Conservation (phyloP, 2,113 vertebrate genomes). For the Ursus arctos region DNA sequence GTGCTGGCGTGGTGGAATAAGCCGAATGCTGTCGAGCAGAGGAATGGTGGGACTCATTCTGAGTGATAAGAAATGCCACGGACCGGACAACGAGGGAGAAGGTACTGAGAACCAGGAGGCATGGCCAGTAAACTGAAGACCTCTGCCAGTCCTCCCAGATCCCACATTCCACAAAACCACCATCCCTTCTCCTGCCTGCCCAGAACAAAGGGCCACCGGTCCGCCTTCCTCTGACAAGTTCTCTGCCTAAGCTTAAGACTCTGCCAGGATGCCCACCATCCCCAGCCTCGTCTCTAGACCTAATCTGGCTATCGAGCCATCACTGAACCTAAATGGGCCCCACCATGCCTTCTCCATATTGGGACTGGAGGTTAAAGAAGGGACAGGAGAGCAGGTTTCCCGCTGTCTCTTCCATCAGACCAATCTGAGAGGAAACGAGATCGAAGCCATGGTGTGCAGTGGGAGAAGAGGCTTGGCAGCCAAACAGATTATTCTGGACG, state of each 20-base stretch:
- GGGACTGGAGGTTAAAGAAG: background rate
- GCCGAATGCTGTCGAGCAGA: background rate
- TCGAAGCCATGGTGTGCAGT: background rate
- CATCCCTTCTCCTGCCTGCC: background rate
- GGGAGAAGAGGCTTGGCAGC: no score
- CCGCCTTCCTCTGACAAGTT: background rate
- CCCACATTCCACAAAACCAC: background rate
- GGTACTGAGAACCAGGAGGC: background rate
- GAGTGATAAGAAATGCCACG: background rate
- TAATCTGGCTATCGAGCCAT: background rate
- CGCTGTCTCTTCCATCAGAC: background rate
- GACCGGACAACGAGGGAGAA: background rate
- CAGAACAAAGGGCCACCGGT: background rate
- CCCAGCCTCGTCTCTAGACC: background rate
- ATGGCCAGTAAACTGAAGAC: background rate
- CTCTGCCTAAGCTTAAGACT: background rate
- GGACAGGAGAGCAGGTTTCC: background rate
- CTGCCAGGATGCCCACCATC: background rate
- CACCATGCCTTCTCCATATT: accelerated
- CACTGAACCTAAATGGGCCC: background rate
- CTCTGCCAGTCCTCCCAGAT: background rate
- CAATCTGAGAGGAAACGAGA: background rate
- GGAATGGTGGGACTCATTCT: background rate
- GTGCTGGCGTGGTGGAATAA: accelerated
- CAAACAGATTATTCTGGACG: background rate